Base-by-base conservation (phyloP, 35 echinoderm and acorn worm genomes). In the Holothuria glaberrima region DNA sequence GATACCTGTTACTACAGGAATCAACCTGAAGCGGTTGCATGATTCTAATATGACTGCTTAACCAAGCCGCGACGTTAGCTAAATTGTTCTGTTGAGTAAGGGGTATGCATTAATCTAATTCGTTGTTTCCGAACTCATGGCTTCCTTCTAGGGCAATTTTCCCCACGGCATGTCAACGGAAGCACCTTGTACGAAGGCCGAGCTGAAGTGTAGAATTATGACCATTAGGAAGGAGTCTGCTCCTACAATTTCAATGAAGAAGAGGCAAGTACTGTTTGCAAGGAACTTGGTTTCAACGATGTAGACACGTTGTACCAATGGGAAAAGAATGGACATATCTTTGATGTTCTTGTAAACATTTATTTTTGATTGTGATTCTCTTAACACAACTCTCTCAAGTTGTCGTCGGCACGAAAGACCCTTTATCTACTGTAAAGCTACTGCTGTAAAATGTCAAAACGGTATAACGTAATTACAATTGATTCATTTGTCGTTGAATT, bases 141-240 rank as follows among this genome's bases (percentile, higher is more conserved):
- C n/a, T n/a, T n/a, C n/a, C n/a, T n/a, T n/a, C n/a, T n/a, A n/a
- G n/a, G n/a, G n/a, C n/a, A n/a, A n/a, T 50, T 22, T 41, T 68
- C 31, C 25, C 59, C 66, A 9, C 84, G 84, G 30, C 66, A 68
- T 3, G 66, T 87, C 16, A 59, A 71, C 45, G 84, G 84, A 31
- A 22, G 6, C 6, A 30, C 19, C 12, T 71, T 34, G 84, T 45
- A 87, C 38, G 84, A 87, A 46, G 84, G 84, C 7, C 84, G 84
- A 22, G 84, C 68, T 4, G 84, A 87, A 69, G 32, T 87, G 7
- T 87, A 30, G 59, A 24, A 69, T 26, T 19, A 20, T 35, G n/a
- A 17, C 20, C 19, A 62, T 14, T 71, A 59, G 79, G 48, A 83
- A 83, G 14, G 79, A 34, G 30, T 58, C 25, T 83, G 79, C 79